phyloP scores from a whole-genome alignment of 2,888 invertebrate species.

The Conistra vaccinii region DNA sequence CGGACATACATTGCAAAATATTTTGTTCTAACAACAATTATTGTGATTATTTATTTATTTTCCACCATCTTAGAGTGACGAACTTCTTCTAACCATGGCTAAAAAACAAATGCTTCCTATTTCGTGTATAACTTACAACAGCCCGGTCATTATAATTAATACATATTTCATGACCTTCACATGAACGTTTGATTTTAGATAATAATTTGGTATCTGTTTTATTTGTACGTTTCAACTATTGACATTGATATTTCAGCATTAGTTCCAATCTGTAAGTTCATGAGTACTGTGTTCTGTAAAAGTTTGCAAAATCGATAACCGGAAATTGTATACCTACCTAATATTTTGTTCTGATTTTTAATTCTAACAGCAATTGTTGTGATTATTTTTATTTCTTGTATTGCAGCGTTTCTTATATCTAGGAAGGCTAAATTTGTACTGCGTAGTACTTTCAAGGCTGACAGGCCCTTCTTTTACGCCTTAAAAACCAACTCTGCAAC shows the following conservation, averaged over 20 bases:
- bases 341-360: not conserved
- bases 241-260: not conserved
- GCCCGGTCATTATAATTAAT: no score
- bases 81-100: no score
- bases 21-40: no score
- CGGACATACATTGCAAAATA: no score
- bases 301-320: not conserved
- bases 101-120: no score
- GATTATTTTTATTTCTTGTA: conserved; percentile 15
- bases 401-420: conserved; percentile 9
- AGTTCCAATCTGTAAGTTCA: not conserved
- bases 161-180: no score
- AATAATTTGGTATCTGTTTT: not conserved
- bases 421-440: not conserved
- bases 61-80: no score
- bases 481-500: conserved; percentile 10
- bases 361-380: conserved; percentile 5
- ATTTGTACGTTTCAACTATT: not conserved
- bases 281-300: not conserved
- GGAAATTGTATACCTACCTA: no score
- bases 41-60: no score
- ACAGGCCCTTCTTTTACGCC: conserved; percentile 38
- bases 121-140: no score
- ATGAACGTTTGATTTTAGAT: not conserved
- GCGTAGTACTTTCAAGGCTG: not conserved